Percentiles rank a stretch among this genome's conserved stretches.
These are phyloP conservation scores for Phytoseiulus persimilis DNA, from an alignment of 2,888 invertebrate genomes.

Conservation along the genomic window DNA sequence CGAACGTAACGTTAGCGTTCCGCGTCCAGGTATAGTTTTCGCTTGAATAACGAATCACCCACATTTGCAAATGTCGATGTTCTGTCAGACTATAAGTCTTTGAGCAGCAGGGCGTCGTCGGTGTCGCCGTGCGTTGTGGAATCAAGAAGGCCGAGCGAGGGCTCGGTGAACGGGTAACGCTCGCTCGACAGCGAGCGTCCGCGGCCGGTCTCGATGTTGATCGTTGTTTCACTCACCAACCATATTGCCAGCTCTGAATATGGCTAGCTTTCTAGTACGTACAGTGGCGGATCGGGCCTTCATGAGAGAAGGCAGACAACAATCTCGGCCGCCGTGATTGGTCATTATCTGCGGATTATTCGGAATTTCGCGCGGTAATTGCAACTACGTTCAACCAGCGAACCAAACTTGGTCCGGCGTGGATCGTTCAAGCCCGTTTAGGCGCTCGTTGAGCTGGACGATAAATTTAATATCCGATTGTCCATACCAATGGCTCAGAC, in stretches of 20 bases:
- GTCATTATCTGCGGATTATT: neutral
- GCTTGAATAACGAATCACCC: neutral
- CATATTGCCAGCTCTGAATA: neutral
- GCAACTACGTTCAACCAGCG: neutral
- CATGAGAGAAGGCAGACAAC: neutral
- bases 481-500: neutral
- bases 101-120: slow-evolving; percentile 5
- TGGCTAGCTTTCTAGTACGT: neutral
- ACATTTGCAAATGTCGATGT: neutral
- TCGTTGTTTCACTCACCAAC: neutral
- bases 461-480: neutral
- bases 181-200: neutral
- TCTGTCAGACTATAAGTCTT: neutral
- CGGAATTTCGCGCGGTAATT: neutral
- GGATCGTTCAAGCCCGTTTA: neutral
- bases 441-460: neutral
- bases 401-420: neutral
- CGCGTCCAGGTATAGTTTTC: neutral
- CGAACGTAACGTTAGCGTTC: neutral
- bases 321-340: neutral
- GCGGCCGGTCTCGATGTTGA: neutral
- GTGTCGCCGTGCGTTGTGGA: neutral
- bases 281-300: neutral
- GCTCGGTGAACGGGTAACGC: neutral
- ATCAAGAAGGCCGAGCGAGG: neutral